Evolutionary conservation across 2,797 vertebrate species (phyloP).

Genomic region (Sparidentex hasta): DNA sequence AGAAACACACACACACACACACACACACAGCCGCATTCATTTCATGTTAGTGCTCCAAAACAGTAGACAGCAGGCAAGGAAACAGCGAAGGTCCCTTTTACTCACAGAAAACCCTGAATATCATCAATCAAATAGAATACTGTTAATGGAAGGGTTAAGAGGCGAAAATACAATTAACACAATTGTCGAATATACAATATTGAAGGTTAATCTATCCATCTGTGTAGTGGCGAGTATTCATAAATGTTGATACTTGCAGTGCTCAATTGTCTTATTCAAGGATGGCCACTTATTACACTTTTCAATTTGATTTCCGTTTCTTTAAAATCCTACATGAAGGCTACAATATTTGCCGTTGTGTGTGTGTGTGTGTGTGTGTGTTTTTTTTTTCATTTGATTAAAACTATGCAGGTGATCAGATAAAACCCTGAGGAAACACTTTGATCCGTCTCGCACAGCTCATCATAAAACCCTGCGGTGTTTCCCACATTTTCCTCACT

Average conservation of each 20-base stretch:
- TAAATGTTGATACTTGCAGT: conserved; percentile 32
- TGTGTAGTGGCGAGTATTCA: background rate
- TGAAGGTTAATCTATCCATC: too few species aligned
- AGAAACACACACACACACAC: too few species aligned
- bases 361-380: too few species aligned
- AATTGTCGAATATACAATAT: too few species aligned
- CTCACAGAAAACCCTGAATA: background rate
- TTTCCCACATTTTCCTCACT: background rate
- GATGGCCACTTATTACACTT: conserved; percentile 10
- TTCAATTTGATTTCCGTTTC: conserved; percentile 29
- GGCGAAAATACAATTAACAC: background rate
- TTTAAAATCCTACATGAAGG: conserved; percentile 4
- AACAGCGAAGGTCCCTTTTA: too few species aligned
- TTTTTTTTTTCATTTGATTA: conserved; percentile 1
- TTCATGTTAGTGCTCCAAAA: conserved; percentile 45
- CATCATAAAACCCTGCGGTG: background rate
- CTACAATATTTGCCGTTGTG: conserved; percentile 12
- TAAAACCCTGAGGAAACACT: background rate
- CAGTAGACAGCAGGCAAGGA: conserved; percentile 49
- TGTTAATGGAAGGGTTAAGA: background rate
- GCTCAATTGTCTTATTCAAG: conserved; percentile 20
- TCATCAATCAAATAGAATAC: background rate
- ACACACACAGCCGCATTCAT: conserved; percentile 80
- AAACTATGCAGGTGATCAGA: background rate
- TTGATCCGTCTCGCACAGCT: background rate